Evolutionary conservation across 2,888 invertebrate species (phyloP), one percentile per base, ranked within the genome.

Genomic region (Pyrochroa serraticornis): DNA sequence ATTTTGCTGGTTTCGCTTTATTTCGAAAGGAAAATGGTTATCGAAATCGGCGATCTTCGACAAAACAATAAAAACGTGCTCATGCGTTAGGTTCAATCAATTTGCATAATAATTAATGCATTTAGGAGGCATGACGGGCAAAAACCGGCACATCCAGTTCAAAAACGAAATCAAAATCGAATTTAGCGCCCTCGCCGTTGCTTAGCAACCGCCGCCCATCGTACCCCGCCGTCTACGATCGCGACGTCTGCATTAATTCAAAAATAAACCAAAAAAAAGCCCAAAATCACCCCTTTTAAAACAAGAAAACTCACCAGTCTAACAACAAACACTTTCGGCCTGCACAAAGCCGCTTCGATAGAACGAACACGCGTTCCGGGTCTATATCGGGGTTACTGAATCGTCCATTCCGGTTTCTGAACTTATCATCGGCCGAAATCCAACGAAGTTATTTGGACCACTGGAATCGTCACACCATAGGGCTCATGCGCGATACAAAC

Each of bases 301-400:
- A 8, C 35, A 34, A 35, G 41, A 46, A 53, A 39, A 46, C 39
- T 38, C 44, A 44, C 10, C 36, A 30, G 22, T 31, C 36, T 50
- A 13, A 37, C 42, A 12, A 43, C 33, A 36, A 42, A 44, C 42
- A 51, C 51, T 36, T 45, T 36, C 45, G 32, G 35, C 52, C 44
- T 44, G 36, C 30, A 37, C 44, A 44, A 34, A 34, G 10, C 44
- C 31, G 41, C 39, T 45, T n/a, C n/a, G n/a, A n/a, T n/a, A n/a
- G 46, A 39, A 46, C 42, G 43, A 42, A 47, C 13, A 39, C 39
- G 7, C 39, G 39, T 39, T 39, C 2, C 53, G 53, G 41, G 33
- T 22, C 52, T 52, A 53, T 35, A 53, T 53, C 42, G 41, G 53
- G 46, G 47, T 53, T 53, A 53, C 30, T 32, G 22, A 47, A 46